Evolutionary conservation across 2,888 invertebrate genomes (phyloP).

Genomic region (Tetheella fluctuosa): DNA sequence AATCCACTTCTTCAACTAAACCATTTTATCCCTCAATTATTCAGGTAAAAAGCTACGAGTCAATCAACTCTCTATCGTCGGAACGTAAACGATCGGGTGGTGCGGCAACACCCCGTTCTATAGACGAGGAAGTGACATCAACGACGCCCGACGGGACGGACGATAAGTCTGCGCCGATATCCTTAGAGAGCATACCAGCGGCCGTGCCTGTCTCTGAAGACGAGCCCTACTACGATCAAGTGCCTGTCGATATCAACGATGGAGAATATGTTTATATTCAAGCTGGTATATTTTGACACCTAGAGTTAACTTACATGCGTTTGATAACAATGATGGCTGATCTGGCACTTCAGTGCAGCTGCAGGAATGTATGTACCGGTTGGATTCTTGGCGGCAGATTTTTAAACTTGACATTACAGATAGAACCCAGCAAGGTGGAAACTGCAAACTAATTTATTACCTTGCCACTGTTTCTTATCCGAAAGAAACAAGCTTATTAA

Average conservation of each 20-base stretch:
- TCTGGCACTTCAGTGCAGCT: too few relatives aligned
- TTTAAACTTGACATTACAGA: too few relatives aligned
- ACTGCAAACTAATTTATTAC: too few relatives aligned
- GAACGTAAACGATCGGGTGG: conserved; percentile 82
- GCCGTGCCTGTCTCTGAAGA: conserved; percentile 68
- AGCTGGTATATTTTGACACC: conserved; percentile 78
- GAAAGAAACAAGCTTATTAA: neutral
- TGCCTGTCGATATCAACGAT: conserved; percentile 86
- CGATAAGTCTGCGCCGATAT: conserved; percentile 72
- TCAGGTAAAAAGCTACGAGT: conserved; percentile 87
- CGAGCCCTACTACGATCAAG: conserved; percentile 90
- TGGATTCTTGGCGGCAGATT: too few relatives aligned
- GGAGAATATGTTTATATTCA: conserved; percentile 91
- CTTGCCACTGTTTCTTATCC: too few relatives aligned
- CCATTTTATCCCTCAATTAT: conserved; percentile 13
- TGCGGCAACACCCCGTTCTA: conserved; percentile 79
- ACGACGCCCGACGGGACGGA: conserved; percentile 71
- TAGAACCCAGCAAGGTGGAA: too few relatives aligned
- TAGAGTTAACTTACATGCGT: too few relatives aligned
- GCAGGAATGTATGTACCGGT: too few relatives aligned
- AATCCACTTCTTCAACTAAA: too few relatives aligned
- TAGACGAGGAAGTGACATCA: conserved; percentile 74
- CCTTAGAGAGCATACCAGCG: conserved; percentile 72
- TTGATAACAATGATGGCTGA: too few relatives aligned
- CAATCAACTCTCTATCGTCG: conserved; percentile 86